These are phyloP conservation scores for Microtus pennsylvanicus DNA, from an alignment of 2,113 vertebrate species.

Conservation along the genomic window DNA sequence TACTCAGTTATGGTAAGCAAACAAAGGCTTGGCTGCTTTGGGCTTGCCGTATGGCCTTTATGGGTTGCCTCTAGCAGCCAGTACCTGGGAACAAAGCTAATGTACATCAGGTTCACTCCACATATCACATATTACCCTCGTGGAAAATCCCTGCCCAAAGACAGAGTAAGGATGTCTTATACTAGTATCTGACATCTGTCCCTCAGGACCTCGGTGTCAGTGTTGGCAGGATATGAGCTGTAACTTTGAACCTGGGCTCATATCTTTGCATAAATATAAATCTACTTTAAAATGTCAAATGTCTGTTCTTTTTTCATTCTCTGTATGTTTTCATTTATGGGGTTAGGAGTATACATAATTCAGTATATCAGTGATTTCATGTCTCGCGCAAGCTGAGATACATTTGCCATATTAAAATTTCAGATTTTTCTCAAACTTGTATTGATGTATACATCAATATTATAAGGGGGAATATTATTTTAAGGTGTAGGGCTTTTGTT, in stretches of 20 bases:
- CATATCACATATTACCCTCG: rapidly evolving
- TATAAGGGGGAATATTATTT: too few species aligned
- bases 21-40: not conserved
- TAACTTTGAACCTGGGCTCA: not conserved
- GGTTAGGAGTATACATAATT: not conserved
- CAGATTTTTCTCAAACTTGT: not conserved
- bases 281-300: too few species aligned
- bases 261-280: too few species aligned
- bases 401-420: not conserved
- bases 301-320: not conserved
- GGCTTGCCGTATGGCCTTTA: not conserved
- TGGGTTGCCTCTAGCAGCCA: not conserved
- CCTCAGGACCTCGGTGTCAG: not conserved
- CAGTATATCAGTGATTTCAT: not conserved
- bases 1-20: too few species aligned
- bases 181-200: not conserved
- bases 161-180: not conserved
- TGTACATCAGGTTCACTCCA: too few species aligned
- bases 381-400: not conserved
- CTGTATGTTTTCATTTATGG: not conserved
- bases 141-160: not conserved
- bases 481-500: too few species aligned
- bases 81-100: not conserved
- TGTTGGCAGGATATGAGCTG: too few species aligned
- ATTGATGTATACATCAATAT: not conserved